A percentile compares a stretch with the other conserved stretches of the same genome.
phyloP scores from a whole-genome alignment of 2,797 vertebrate species.

The Pachyuromys duprasi region DNA sequence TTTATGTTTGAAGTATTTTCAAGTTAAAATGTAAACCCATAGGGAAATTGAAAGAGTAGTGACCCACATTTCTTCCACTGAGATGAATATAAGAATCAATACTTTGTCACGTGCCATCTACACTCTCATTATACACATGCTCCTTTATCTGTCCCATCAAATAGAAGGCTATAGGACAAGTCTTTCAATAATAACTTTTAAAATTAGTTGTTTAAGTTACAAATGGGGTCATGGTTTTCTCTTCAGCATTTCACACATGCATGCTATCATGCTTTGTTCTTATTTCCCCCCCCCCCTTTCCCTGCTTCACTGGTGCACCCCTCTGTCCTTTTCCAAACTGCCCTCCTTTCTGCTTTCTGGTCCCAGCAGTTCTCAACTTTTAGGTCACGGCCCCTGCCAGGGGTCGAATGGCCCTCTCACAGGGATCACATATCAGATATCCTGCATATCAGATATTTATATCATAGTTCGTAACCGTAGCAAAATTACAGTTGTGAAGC shows the following conservation, averaged over 20 bases:
- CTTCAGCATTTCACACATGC: too few species aligned
- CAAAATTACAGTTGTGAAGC: background rate
- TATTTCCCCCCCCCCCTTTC: too few species aligned
- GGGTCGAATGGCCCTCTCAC: too few species aligned
- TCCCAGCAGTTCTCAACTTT: background rate
- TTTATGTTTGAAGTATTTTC: conserved; percentile 21
- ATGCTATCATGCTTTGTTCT: background rate
- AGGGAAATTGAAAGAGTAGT: background rate
- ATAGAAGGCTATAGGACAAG: conserved; percentile 2
- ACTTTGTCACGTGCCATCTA: background rate
- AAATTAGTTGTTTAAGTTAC: background rate
- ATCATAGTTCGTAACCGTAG: background rate
- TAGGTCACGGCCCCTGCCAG: too few species aligned
- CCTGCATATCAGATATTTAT: background rate
- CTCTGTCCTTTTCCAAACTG: background rate
- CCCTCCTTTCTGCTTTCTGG: too few species aligned
- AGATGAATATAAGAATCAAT: background rate
- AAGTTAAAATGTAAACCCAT: background rate
- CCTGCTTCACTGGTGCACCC: too few species aligned
- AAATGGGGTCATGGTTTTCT: background rate
- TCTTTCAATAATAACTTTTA: background rate
- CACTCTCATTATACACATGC: background rate
- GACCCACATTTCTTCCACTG: background rate
- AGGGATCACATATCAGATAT: background rate
- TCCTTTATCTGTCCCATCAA: background rate